A percentile compares a stretch with the other conserved stretches of the same genome.
These are phyloP conservation scores for Odocoileus hemionus DNA, from an alignment of 2,113 vertebrate genomes.

Conservation along the genomic window DNA sequence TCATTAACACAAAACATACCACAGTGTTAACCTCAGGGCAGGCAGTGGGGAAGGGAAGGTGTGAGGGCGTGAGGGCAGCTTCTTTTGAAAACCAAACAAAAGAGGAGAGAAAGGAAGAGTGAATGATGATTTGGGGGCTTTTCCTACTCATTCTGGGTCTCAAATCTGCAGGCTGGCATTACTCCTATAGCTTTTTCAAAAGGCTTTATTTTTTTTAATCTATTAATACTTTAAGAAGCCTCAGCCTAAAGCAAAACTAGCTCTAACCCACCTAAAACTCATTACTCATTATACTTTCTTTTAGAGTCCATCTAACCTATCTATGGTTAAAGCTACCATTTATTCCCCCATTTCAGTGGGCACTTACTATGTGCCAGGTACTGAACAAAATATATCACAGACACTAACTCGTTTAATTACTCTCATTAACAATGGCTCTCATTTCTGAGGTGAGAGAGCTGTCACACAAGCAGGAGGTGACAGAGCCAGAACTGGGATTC, in stretches of 20 bases:
- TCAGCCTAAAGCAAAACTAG: neutral
- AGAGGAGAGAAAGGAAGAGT: neutral
- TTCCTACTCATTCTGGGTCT: neutral
- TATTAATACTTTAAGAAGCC: neutral
- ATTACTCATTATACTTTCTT: neutral
- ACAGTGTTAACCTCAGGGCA: neutral
- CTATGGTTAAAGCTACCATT: neutral
- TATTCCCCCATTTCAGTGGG: neutral
- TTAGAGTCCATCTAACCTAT: neutral
- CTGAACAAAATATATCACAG: neutral
- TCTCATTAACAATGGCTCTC: neutral
- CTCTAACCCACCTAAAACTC: neutral
- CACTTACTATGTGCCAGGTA: neutral
- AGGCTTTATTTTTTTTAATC: neutral
- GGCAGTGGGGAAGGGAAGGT: too few relatives aligned
- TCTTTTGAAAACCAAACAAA: neutral
- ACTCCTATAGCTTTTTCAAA: neutral
- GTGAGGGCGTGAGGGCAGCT: neutral
- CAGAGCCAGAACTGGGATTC: neutral
- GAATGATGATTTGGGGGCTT: neutral
- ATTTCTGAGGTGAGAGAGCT: neutral
- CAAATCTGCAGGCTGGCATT: neutral
- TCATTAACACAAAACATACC: neutral
- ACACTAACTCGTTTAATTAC: neutral
- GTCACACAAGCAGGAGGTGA: neutral